Conservation (phyloP, 1,140 invertebrate genomes). For the Condylostylus longicornis region DNA sequence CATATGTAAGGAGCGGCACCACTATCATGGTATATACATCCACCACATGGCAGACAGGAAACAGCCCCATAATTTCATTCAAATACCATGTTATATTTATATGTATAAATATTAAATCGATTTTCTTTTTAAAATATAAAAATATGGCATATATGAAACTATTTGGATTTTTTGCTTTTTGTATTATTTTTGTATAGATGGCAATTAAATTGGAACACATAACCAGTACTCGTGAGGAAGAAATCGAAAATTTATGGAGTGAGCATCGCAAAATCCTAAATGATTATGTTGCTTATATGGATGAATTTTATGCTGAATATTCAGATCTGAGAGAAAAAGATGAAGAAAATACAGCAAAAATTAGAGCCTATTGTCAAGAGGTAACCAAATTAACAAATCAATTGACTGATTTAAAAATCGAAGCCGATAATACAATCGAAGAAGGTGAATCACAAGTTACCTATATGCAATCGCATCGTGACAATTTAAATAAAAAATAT, state of each 20-base stretch:
- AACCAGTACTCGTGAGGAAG: slow-evolving; percentile 20
- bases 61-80: no score
- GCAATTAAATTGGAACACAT: slow-evolving; percentile 26
- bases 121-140: no score
- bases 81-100: no score
- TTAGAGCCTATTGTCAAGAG: slow-evolving; percentile 21
- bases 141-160: no score
- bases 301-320: slow-evolving; percentile 27
- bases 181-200: slow-evolving; percentile 17
- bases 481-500: slow-evolving; percentile 16
- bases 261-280: slow-evolving; percentile 26
- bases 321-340: slow-evolving; percentile 28
- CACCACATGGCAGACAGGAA: no score
- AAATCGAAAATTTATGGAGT: slow-evolving; percentile 26
- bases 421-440: slow-evolving; percentile 15
- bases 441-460: slow-evolving; percentile 21
- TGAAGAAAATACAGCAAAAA: slow-evolving; percentile 21
- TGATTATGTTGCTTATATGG: slow-evolving; percentile 24
- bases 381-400: slow-evolving; percentile 21
- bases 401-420: slow-evolving; percentile 18
- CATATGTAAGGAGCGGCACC: no score
- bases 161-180: no score
- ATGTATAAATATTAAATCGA: no score
- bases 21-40: no score
- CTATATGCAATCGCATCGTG: slow-evolving; percentile 17